A percentile compares a stretch with the other conserved stretches of the same genome.
These are phyloP conservation scores for Psilopsiagon aymara DNA, from an alignment of 2,113 vertebrate species.

Conservation along the genomic window DNA sequence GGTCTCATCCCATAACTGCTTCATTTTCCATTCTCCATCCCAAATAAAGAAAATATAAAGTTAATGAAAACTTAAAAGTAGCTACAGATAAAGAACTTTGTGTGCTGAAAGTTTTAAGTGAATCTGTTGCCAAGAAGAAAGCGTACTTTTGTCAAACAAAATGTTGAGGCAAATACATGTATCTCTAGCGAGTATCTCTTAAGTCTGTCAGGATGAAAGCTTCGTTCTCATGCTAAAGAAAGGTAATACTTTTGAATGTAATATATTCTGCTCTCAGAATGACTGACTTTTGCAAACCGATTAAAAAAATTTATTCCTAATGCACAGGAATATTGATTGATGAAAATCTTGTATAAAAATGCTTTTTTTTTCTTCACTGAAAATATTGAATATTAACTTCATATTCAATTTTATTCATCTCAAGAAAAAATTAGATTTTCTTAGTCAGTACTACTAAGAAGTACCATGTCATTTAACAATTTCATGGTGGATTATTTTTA, in stretches of 20 bases:
- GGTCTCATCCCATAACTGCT: conserved; percentile 8
- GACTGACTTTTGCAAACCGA: not conserved
- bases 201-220: not conserved
- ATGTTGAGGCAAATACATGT: not conserved
- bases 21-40: conserved; percentile 1
- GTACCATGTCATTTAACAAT: not conserved
- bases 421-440: not conserved
- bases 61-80: conserved; percentile 2
- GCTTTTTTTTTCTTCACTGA: not conserved
- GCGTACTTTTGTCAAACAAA: conserved; percentile 11
- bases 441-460: not conserved
- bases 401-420: not conserved
- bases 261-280: not conserved
- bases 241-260: not conserved
- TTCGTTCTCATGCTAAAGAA: conserved; percentile 26
- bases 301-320: not conserved
- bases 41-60: not conserved
- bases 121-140: not conserved
- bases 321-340: not conserved
- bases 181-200: not conserved
- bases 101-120: conserved; percentile 3
- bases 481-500: not conserved
- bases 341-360: not conserved
- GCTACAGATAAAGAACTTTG: not conserved
- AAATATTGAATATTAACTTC: not conserved